Base-by-base conservation (phyloP, 2,113 vertebrate species). In the Cinclus cinclus region DNA sequence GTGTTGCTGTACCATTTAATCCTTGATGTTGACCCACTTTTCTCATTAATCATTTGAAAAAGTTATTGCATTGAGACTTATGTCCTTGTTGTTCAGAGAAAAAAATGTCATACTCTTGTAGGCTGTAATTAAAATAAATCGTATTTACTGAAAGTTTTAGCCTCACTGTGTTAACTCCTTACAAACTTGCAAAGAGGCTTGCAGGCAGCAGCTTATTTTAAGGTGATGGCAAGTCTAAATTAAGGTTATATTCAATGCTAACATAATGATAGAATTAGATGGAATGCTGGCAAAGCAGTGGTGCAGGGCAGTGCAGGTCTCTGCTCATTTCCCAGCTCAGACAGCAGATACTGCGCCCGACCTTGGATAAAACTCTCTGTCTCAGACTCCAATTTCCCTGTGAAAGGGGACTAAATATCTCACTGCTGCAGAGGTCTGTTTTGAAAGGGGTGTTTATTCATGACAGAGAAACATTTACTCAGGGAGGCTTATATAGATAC, bases 1-100 rank as follows among this genome's bases (percentile, higher is more conserved):
- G 58, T 69, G 15, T 77, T 69, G 31, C 41, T 83, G 44, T 85
- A 87, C n/a, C 52, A 92, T 92, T 95, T 97, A 96, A 97, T 97
- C 87, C 39, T 64, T 95, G 81, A 84, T 93, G 95, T 93, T 97
- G 95, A 95, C 93, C 96, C 89, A 96, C 67, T 97, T 97, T 97
- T 68, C 59, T 95, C 60, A 96, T 97, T 78, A 96, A 97, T 96
- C 94, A 96, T 97, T 97, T 97, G 74, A 95, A 96, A 92, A 96
- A 94, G 85, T 94, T 95, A 80, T 87, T 97, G 37, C 87, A 89
- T 95, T 95, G 87, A 97, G 93, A 94, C 69, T 83, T 73, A 56
- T 58, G 95, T 91, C 83, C 92, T 98, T 97, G 83, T 97, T 97
- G 85, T 96, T 68, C 78, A 78, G 64, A 95, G 75, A 55, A 89